A percentile compares a stretch with the other conserved stretches of the same genome.
Evolutionary conservation across 2,797 vertebrate genomes (phyloP).

Genomic region (Oophaga sylvatica): DNA sequence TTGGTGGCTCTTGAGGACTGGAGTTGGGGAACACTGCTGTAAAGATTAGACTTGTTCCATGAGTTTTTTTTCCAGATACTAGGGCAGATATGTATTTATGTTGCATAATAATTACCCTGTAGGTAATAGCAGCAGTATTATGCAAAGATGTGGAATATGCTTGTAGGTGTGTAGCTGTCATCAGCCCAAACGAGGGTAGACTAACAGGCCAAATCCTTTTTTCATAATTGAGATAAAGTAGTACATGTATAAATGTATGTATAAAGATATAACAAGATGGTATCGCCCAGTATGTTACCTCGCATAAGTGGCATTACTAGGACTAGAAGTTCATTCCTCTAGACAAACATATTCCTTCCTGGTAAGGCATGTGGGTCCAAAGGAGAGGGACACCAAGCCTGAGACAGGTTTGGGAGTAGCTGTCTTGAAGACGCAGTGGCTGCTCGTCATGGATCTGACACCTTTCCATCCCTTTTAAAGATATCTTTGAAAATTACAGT

Average conservation of each 20-base stretch:
- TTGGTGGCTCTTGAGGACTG: no score
- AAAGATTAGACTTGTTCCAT: neutral
- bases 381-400: neutral
- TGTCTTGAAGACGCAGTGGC: neutral
- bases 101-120: slow-evolving; percentile 22
- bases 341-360: neutral
- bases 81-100: slow-evolving; percentile 35
- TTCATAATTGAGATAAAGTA: neutral
- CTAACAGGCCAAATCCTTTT: neutral
- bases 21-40: neutral
- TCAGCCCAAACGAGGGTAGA: slow-evolving; percentile 10
- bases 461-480: neutral
- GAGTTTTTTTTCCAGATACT: neutral
- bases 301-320: neutral
- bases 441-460: neutral
- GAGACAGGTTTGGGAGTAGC: neutral
- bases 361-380: neutral
- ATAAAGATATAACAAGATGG: neutral
- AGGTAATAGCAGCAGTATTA: slow-evolving; percentile 7
- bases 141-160: slow-evolving; percentile 24
- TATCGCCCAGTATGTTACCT: neutral
- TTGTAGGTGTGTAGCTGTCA: slow-evolving; percentile 15
- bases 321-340: no score
- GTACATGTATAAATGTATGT: neutral
- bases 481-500: neutral